A percentile compares a stretch with the other conserved stretches of the same genome.
Evolutionary conservation across 2,113 vertebrate species (phyloP).

Genomic region (Orientallactaga bullata): DNA sequence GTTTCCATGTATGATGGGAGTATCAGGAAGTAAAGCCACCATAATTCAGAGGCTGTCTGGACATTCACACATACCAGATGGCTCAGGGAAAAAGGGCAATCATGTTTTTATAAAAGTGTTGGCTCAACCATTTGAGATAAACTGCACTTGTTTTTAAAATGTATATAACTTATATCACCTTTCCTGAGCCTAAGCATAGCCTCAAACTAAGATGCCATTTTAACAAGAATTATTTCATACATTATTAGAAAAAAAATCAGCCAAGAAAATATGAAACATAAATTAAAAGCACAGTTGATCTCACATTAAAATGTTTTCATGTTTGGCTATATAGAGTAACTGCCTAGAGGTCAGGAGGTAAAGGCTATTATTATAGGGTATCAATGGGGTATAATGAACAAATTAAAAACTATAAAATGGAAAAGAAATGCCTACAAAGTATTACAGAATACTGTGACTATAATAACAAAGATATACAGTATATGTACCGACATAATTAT

Average conservation of each 20-base stretch:
- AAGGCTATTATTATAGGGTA: background rate
- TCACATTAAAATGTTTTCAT: constrained; percentile 40
- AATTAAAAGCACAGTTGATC: constrained; percentile 15
- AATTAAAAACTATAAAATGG: background rate
- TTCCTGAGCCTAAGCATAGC: background rate
- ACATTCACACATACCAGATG: background rate
- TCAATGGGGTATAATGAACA: background rate
- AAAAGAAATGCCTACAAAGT: background rate
- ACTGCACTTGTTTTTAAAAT: background rate
- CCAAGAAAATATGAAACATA: background rate
- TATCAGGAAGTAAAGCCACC: background rate
- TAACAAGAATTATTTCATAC: background rate
- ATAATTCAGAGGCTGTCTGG: background rate
- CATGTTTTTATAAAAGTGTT: background rate
- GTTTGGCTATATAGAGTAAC: background rate
- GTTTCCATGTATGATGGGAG: background rate
- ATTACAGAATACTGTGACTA: background rate
- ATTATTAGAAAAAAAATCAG: background rate
- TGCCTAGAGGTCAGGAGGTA: background rate
- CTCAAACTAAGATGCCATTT: background rate
- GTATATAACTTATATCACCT: background rate
- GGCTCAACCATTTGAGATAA: background rate
- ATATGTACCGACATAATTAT: background rate
- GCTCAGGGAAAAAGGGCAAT: background rate
- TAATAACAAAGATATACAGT: background rate